phyloP scores from a whole-genome alignment of 2,888 invertebrate species.

The Cyaniris semiargus region DNA sequence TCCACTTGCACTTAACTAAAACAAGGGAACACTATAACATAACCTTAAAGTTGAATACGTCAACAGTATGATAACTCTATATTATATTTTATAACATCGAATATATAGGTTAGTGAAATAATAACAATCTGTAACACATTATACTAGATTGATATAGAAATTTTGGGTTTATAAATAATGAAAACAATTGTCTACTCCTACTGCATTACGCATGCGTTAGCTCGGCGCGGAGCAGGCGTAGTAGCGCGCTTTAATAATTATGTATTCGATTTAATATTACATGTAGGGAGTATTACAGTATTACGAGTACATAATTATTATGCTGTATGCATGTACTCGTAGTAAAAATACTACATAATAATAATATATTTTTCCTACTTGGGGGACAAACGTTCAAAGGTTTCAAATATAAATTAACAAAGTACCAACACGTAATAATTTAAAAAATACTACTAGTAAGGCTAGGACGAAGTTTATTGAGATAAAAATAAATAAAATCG shows the following conservation, averaged over 20 bases:
- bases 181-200: conserved; percentile 18
- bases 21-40: conserved; percentile 5
- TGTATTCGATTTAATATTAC: conserved; percentile 13
- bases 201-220: conserved; percentile 25
- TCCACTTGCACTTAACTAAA: conserved; percentile 4
- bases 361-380: not conserved
- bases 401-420: no score
- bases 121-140: not conserved
- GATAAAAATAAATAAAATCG: no score
- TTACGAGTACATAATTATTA: no score
- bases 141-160: conserved; percentile 12
- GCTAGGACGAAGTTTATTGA: no score
- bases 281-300: not conserved
- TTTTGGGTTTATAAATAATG: conserved; percentile 27
- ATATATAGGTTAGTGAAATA: not conserved
- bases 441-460: no score
- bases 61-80: not conserved
- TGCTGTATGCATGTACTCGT: no score
- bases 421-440: no score
- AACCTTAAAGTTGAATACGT: not conserved
- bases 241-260: not conserved
- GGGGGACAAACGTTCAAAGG: not conserved
- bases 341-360: not conserved
- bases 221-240: conserved; percentile 11
- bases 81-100: not conserved